phyloP scores from a whole-genome alignment of 2,888 invertebrate species.

The Lochmaea capreae region DNA sequence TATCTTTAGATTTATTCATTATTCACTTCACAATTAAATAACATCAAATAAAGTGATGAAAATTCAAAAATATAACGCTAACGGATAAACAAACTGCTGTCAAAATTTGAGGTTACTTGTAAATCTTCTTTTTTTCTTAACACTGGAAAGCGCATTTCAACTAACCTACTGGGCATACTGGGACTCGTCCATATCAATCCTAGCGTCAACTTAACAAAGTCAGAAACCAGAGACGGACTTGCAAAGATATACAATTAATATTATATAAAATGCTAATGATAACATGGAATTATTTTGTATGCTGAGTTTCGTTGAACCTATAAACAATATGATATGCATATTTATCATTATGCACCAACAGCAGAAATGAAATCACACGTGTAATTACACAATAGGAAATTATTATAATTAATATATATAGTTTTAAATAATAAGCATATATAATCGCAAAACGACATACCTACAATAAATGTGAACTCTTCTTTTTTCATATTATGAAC shows the following conservation, averaged over 20 bases:
- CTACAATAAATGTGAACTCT: neutral
- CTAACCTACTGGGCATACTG: neutral
- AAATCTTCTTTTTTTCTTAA: neutral
- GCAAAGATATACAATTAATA: neutral
- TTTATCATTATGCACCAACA: neutral
- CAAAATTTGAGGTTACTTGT: neutral
- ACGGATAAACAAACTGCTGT: neutral
- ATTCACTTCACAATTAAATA: slow-evolving; percentile 1
- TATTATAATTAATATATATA: neutral
- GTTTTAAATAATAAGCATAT: neutral
- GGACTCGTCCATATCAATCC: neutral
- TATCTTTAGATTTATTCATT: slow-evolving; percentile 8
- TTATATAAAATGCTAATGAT: too few species aligned
- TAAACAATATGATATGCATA: neutral
- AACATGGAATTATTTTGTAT: too few species aligned
- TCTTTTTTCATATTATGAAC: neutral
- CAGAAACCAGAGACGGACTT: neutral
- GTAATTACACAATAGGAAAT: neutral
- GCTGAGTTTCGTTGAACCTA: neutral
- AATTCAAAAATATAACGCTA: neutral
- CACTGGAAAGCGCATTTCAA: neutral
- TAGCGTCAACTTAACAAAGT: slow-evolving; percentile 2
- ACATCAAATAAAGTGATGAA: neutral
- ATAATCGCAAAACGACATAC: neutral
- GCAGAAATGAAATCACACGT: neutral